Base-by-base conservation (phyloP, 2,888 invertebrate genomes). In the Lycia hirtaria region DNA sequence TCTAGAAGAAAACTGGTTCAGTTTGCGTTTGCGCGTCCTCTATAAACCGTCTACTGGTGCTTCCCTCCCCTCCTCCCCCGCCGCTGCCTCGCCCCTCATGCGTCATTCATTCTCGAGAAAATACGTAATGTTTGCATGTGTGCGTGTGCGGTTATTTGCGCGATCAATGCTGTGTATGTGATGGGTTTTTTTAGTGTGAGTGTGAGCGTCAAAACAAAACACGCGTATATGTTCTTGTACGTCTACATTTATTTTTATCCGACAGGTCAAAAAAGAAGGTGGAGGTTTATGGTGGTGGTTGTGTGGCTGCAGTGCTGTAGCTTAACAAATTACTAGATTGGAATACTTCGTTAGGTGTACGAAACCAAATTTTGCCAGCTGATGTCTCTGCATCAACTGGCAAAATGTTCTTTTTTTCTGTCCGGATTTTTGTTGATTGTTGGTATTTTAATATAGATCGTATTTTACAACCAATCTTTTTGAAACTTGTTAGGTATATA, bases 1-100 rank as follows among this genome's bases (percentile, higher is more conserved):
- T 83, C 80, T 76, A 64, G 76, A 87, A 76, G 65, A 68, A 78
- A 88, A 91, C 91, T 92, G 89, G 81, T 81, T 80, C 62, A 47
- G 28, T 61, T 59, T 71, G 81, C 72, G 81, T 79, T 57, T 68
- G 78, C 75, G 79, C 84, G 81, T 69, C 62, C 77, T 83, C 89
- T 92, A 88, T 91, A 90, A 85, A 84, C 81, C 74, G 64, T 71
- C 63, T 66, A 71, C 63, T 66, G 71, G 69, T 78, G 71, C 67
- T 67, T 66, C 65, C 65, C 63, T 60, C 74, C 73, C 68, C 61
- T 60, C 67, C 68, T 65, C 67, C 64, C 64, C 35, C 64, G 57
- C 60, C 57, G 49, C 49, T 45, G 59, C 62, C 58, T 50, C 64
- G 28, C 60, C 60, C 66, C 66, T 62, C 68, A 64, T 81, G 78